Conservation (phyloP, 2,888 invertebrate genomes). For the Cryptocephalus moraei region DNA sequence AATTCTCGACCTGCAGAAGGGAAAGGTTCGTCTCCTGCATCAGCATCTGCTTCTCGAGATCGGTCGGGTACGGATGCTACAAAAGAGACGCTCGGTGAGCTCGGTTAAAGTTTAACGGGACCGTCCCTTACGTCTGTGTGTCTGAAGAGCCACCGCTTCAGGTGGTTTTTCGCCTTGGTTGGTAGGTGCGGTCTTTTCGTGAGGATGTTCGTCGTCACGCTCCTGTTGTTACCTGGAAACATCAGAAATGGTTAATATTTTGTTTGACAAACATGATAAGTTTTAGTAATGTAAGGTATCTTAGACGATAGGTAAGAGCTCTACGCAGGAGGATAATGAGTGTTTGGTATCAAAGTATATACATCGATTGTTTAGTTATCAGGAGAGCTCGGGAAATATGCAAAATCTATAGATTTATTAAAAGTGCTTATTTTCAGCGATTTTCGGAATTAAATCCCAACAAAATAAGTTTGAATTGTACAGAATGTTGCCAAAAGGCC, state of each 20-base stretch:
- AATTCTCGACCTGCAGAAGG: conserved; percentile 23
- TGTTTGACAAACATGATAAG: background rate
- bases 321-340: too few relatives aligned
- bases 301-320: too few relatives aligned
- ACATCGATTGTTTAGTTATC: too few relatives aligned
- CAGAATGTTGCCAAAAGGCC: too few relatives aligned
- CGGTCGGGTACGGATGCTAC: conserved; percentile 27
- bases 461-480: too few relatives aligned
- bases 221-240: background rate
- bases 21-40: conserved; percentile 28
- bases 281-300: too few relatives aligned
- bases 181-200: conserved; percentile 25
- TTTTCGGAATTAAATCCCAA: too few relatives aligned
- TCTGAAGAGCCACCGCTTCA: conserved; percentile 25
- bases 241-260: background rate
- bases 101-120: background rate
- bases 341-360: too few relatives aligned
- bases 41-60: conserved; percentile 24
- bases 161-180: conserved; percentile 25
- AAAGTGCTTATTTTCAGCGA: too few relatives aligned
- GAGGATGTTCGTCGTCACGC: conserved; percentile 7
- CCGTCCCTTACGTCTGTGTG: conserved; percentile 24
- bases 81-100: background rate
- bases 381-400: too few relatives aligned
- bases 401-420: too few relatives aligned